Percentiles rank a stretch among this genome's conserved stretches.
Evolutionary conservation across 1,140 invertebrate genomes (phyloP).

Genomic region (Lasioglossum baleicum): DNA sequence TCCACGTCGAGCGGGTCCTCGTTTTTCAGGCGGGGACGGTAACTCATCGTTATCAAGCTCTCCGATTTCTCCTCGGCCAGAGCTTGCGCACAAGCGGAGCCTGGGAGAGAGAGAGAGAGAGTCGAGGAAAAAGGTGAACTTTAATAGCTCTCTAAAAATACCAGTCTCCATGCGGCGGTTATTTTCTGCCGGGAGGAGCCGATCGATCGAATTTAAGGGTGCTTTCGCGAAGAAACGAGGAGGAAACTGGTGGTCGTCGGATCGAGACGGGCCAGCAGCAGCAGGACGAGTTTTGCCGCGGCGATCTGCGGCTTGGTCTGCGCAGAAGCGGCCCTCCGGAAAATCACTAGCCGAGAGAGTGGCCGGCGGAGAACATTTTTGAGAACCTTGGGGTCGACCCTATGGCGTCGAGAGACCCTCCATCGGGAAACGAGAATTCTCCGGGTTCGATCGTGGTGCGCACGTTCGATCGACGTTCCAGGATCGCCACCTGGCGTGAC

Average conservation of each 20-base stretch:
- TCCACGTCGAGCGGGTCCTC: no score
- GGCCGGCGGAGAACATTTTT: background rate
- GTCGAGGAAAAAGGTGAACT: constrained; percentile 47
- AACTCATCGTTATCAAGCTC: no score
- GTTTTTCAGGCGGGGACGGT: no score
- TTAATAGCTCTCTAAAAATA: constrained; percentile 59
- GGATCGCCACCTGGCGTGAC: no score
- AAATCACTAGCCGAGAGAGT: background rate
- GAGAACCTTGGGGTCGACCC: background rate
- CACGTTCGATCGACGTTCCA: no score
- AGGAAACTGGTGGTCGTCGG: background rate
- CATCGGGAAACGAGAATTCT: no score
- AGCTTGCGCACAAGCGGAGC: constrained; percentile 25
- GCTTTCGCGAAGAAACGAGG: constrained; percentile 10
- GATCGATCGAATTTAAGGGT: constrained; percentile 40
- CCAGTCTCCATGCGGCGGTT: constrained; percentile 41
- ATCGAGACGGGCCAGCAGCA: background rate
- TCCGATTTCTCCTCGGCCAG: background rate
- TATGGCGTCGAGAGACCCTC: background rate
- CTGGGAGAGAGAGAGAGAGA: no score
- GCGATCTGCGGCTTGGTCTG: background rate
- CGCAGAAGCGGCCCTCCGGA: background rate
- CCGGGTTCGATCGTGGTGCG: no score
- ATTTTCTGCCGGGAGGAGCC: constrained; percentile 25
- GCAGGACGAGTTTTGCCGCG: background rate